phyloP scores from a whole-genome alignment of 2,797 vertebrate species.

The Sebastes vulpes region DNA sequence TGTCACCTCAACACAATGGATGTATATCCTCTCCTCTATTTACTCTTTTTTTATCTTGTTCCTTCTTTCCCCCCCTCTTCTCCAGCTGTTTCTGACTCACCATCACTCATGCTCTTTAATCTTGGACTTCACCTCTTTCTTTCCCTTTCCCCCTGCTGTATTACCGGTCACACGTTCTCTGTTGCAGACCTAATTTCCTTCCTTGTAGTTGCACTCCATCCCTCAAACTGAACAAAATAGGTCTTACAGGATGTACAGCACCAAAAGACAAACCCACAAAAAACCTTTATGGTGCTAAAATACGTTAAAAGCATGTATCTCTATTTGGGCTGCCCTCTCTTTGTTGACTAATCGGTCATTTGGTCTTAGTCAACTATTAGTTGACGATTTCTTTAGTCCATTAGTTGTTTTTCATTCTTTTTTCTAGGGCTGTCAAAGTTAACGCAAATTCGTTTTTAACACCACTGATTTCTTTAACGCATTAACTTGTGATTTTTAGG shows the following conservation, averaged over 20 bases:
- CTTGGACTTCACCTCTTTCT: neutral
- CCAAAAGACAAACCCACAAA: neutral
- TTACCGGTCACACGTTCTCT: neutral
- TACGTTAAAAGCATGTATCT: neutral
- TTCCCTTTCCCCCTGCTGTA: neutral
- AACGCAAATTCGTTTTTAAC: no score
- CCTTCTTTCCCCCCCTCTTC: neutral
- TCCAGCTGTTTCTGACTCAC: neutral
- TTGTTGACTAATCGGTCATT: no score
- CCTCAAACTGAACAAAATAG: neutral
- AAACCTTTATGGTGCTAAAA: neutral
- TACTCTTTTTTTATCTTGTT: neutral
- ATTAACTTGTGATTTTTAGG: no score
- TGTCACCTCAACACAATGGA: neutral
- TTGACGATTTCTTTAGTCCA: no score
- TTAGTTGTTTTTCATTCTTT: no score
- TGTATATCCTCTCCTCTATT: neutral
- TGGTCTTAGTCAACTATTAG: no score
- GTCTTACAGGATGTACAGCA: neutral
- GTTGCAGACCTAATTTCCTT: neutral
- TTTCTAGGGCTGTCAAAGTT: no score
- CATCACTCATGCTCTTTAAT: slow-evolving; percentile 29
- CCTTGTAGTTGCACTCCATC: neutral
- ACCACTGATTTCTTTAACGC: no score
- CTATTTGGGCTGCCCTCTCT: no score